phyloP scores from a whole-genome alignment of 2,797 vertebrate genomes.

The Poecile montanus region DNA sequence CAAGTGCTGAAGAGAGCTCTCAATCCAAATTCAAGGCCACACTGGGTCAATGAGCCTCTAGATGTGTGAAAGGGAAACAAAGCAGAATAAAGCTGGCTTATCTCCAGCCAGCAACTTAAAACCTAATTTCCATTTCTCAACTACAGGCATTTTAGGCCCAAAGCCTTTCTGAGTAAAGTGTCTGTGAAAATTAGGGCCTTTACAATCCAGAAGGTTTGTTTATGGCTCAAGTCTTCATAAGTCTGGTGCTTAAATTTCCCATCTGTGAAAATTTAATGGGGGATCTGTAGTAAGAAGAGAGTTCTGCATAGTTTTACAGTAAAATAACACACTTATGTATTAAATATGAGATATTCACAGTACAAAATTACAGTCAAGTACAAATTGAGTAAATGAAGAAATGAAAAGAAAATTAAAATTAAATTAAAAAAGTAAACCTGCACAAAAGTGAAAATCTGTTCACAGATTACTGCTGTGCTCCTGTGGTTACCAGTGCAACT shows the following conservation, averaged over 20 bases:
- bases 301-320: background rate
- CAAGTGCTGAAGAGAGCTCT: background rate
- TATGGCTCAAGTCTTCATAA: background rate
- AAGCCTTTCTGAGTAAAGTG: constrained; percentile 3
- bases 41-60: background rate
- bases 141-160: background rate
- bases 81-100: background rate
- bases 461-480: background rate
- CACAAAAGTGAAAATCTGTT: background rate
- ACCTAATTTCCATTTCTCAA: background rate
- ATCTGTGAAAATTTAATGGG: constrained; percentile 51
- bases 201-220: background rate
- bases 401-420: background rate
- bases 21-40: background rate
- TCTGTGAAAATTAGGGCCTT: constrained; percentile 22
- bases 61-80: background rate
- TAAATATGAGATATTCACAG: background rate
- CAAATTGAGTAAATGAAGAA: background rate
- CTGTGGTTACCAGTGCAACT: background rate
- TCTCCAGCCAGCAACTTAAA: background rate
- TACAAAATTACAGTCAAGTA: background rate
- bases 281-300: background rate
- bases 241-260: background rate
- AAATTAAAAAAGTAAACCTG: background rate
- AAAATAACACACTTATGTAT: background rate